Base-by-base conservation (phyloP, 2,113 vertebrate species). In the Tupaia tana region DNA sequence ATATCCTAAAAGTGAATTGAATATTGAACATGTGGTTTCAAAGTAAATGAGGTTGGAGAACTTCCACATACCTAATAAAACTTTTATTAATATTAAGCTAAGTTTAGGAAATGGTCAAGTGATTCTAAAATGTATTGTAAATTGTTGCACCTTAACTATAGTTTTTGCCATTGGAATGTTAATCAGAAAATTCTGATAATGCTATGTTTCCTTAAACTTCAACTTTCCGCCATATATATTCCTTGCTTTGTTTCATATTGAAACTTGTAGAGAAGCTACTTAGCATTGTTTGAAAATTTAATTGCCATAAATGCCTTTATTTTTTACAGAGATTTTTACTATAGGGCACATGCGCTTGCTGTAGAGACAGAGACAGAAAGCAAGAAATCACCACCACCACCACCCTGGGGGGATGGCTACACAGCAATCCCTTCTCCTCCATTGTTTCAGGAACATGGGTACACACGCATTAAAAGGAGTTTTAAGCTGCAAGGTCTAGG, bases 1-100 rank as follows among this genome's bases (percentile, higher is more conserved):
- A 43, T 93, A 73, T 70, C 67, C 14, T 54, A 87, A 82, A 83
- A 88, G n/a, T 29, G 90, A 94, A 81, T 24, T 81, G 89, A 95
- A 85, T 10, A 81, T 24, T 81, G 89, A 95, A 85, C 13, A 75
- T 80, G 18, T 90, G 20, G 61, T 84, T 81, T 93, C 25, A 64
- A 70, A 78, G 69, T 81, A 81, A 88, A 59, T 80, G 71, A 95
- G 34, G 27, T n/a, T 79, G 25, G 24, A 95, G 31, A 85, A 71
- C 89, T 86, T 86, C 64, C n/a, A 81, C 67, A 63, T 22, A 66
- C 19, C 56, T 79, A 93, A 80, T 78, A 66, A 93, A 89, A 70
- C 25, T 80, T 93, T 56, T 58, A 80, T 77, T 89, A 58, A 61
- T 82, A 86, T 66, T 86, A 91, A 92, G 56, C 43, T 79, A 84